phyloP scores from a whole-genome alignment of 1,140 invertebrate species.

The Lordiphosa collinella region DNA sequence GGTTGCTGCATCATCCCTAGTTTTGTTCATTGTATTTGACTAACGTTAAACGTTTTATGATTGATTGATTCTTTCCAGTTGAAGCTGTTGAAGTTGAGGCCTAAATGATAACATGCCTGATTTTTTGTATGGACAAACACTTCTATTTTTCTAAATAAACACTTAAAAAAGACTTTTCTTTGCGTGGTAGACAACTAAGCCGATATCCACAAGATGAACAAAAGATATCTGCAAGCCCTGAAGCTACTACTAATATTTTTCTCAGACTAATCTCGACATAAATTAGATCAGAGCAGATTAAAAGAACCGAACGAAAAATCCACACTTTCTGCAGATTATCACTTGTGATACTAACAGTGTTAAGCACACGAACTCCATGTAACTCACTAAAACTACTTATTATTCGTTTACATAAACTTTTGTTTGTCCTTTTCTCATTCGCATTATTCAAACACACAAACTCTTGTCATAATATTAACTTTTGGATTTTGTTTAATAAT shows the following conservation, averaged over 20 bases:
- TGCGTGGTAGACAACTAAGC: constrained; percentile 61
- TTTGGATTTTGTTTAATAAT: not conserved
- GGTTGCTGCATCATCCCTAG: constrained; percentile 56
- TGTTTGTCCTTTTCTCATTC: constrained; percentile 14
- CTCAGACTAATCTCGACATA: constrained; percentile 41
- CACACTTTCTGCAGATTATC: constrained; percentile 32
- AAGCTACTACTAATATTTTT: constrained; percentile 39
- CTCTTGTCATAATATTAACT: not conserved
- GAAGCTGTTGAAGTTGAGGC: constrained; percentile 79
- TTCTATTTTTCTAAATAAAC: constrained; percentile 66
- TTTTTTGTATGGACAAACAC: constrained; percentile 76
- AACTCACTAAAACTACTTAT: constrained; percentile 28
- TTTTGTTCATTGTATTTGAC: constrained; percentile 69
- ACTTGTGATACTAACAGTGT: constrained; percentile 52
- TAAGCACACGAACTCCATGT: constrained; percentile 17
- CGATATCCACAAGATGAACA: constrained; percentile 61
- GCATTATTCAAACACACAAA: constrained; percentile 1
- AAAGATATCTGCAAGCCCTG: constrained; percentile 52
- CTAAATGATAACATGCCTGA: constrained; percentile 79
- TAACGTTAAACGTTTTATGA: constrained; percentile 75
- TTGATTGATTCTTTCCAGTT: constrained; percentile 79
- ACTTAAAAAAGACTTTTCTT: constrained; percentile 63
- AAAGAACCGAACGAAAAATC: constrained; percentile 21
- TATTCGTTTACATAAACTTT: constrained; percentile 37
- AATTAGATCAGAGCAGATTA: constrained; percentile 26